These are phyloP conservation scores for Dioctria linearis DNA, from an alignment of 2,888 invertebrate species.

Conservation along the genomic window DNA sequence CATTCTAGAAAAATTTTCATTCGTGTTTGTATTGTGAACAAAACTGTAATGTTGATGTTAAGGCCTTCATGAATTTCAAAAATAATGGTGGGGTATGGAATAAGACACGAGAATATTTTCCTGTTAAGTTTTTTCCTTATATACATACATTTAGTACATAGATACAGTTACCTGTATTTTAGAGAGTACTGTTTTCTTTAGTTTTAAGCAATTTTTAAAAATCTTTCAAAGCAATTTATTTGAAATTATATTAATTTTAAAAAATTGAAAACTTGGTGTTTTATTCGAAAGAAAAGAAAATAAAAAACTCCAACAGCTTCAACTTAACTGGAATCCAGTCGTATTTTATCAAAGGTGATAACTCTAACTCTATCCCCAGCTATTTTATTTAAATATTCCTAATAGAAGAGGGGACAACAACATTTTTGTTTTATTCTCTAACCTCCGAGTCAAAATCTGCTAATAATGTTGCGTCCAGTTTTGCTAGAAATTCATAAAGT, in stretches of 20 bases:
- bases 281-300: not conserved
- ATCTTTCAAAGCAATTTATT: constrained; percentile 47
- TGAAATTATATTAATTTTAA: constrained; percentile 46
- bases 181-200: constrained; percentile 44
- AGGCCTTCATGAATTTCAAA: constrained; percentile 36
- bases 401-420: too few species aligned
- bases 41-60: not conserved
- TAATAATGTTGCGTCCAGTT: too few species aligned
- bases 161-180: not conserved
- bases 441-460: too few species aligned
- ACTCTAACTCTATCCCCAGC: too few species aligned
- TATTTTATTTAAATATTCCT: too few species aligned
- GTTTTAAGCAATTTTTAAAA: constrained; percentile 41
- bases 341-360: too few species aligned
- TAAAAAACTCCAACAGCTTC: too few species aligned
- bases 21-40: constrained; percentile 17
- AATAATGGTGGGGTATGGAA: not conserved
- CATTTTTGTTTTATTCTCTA: too few species aligned
- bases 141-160: not conserved
- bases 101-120: constrained; percentile 8
- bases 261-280: not conserved
- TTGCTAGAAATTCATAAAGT: too few species aligned
- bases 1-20: not conserved
- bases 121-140: constrained; percentile 48
- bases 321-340: too few species aligned